Conservation (phyloP, 2,888 invertebrate species). For the Frankliniella fusca region DNA sequence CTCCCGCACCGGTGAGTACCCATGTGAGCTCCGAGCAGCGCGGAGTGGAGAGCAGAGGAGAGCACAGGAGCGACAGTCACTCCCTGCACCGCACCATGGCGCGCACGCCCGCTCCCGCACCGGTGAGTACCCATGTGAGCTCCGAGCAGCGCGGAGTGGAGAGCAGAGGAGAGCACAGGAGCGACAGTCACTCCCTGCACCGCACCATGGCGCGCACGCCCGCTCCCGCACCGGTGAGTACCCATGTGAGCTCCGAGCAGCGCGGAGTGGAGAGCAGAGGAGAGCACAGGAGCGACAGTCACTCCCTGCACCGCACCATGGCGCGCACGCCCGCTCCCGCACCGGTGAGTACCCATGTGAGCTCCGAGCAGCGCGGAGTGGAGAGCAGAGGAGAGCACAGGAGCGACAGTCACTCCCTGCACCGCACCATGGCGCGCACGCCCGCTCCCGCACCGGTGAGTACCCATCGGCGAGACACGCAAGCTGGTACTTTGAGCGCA, state of each 20-base stretch:
- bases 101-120: not conserved
- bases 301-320: too few species aligned
- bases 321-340: too few species aligned
- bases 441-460: not conserved
- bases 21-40: too few species aligned
- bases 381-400: not conserved
- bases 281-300: not conserved
- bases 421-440: not conserved
- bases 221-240: not conserved
- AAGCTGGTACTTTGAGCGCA: too few species aligned
- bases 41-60: too few species aligned
- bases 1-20: too few species aligned
- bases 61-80: not conserved
- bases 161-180: not conserved
- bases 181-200: not conserved
- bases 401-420: not conserved
- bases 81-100: not conserved
- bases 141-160: too few species aligned
- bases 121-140: not conserved
- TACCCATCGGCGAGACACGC: too few species aligned
- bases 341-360: too few species aligned
- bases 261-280: not conserved
- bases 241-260: not conserved
- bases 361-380: too few species aligned
- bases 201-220: not conserved